Conservation (phyloP, 2,888 invertebrate genomes). For the Microdon myrmicae region DNA sequence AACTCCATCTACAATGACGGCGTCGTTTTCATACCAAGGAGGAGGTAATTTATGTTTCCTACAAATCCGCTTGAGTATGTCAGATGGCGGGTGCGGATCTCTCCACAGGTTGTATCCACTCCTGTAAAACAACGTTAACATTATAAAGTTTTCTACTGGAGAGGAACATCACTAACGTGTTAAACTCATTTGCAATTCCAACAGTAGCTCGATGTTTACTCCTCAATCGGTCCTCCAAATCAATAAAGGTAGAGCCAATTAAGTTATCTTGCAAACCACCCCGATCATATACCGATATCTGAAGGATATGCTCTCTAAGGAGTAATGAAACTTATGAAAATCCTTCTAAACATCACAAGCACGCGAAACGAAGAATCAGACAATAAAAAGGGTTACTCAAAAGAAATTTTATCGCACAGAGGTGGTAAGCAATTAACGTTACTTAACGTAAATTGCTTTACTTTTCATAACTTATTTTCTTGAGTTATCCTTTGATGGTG, state of each 20-base stretch:
- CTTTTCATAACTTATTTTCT: constrained; percentile 5
- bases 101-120: constrained; percentile 82
- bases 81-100: constrained; percentile 77
- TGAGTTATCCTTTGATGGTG: neutral
- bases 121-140: constrained; percentile 58
- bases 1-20: constrained; percentile 69
- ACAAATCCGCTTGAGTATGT: constrained; percentile 79
- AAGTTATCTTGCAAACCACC: constrained; percentile 78
- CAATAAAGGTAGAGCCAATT: constrained; percentile 86
- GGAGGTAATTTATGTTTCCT: constrained; percentile 72
- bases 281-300: constrained; percentile 80
- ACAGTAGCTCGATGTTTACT: constrained; percentile 81
- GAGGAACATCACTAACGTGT: constrained; percentile 69
- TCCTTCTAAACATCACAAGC: neutral
- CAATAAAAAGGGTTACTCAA: too few species aligned
- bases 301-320: constrained; percentile 79
- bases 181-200: constrained; percentile 78
- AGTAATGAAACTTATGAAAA: constrained; percentile 65
- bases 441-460: constrained; percentile 15
- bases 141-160: neutral
- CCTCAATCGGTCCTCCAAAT: constrained; percentile 88
- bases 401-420: too few species aligned
- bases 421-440: constrained; percentile 15
- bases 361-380: too few species aligned
- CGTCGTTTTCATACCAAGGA: constrained; percentile 69